phyloP scores from a whole-genome alignment of 2,888 invertebrate species.

The Endomychus coccineus region DNA sequence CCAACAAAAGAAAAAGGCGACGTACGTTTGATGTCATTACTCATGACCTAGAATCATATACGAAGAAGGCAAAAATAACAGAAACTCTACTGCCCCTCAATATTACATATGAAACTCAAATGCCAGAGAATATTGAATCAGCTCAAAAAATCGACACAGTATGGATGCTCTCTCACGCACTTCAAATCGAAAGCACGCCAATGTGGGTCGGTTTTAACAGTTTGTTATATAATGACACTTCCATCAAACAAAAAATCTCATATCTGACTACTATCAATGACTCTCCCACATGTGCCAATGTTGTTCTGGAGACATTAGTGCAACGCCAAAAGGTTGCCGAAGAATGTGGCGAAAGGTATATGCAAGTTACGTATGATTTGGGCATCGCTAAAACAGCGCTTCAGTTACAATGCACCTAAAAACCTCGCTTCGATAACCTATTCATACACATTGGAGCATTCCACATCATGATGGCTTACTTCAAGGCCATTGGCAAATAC shows the following conservation, averaged over 20 bases:
- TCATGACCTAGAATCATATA: background rate
- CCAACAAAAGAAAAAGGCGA: too few relatives aligned
- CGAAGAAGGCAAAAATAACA: background rate
- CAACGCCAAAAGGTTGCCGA: conserved; percentile 8
- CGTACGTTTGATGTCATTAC: too few relatives aligned
- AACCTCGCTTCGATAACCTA: conserved; percentile 25
- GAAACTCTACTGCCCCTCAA: conserved; percentile 1
- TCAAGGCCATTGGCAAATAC: conserved; percentile 23
- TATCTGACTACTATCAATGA: too few relatives aligned
- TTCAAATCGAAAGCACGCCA: too few relatives aligned
- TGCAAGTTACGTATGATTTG: too few relatives aligned
- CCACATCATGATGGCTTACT: conserved; percentile 21
- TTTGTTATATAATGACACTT: too few relatives aligned
- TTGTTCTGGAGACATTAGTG: conserved; percentile 5
- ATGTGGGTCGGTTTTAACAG: too few relatives aligned
- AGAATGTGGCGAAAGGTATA: background rate
- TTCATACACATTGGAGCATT: conserved; percentile 30
- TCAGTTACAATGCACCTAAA: conserved; percentile 26
- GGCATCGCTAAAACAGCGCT: conserved; percentile 19
- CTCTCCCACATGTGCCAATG: too few relatives aligned
- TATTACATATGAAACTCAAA: conserved; percentile 20
- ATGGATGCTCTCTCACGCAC: too few relatives aligned
- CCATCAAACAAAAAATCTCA: too few relatives aligned
- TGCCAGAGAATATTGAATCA: conserved; percentile 1
- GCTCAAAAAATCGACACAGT: too few relatives aligned